Evolutionary conservation across 2,113 vertebrate genomes (phyloP).

Genomic region (Thalassarche chlororhynchos): DNA sequence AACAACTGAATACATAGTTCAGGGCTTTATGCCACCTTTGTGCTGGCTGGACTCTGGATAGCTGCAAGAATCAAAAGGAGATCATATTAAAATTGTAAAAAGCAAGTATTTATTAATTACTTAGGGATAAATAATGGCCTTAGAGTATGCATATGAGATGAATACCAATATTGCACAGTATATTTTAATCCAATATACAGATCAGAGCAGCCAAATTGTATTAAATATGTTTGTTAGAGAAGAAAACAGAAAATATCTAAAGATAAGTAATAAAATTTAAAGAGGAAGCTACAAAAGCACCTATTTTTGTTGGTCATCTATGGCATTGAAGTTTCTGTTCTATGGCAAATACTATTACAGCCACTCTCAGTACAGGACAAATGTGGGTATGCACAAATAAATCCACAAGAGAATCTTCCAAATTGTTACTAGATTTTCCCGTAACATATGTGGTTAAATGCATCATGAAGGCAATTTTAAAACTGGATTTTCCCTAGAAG

Average conservation of each 20-base stretch:
- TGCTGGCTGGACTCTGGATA: neutral
- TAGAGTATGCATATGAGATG: neutral
- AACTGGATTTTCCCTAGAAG: neutral
- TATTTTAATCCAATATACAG: neutral
- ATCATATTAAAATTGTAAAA: neutral
- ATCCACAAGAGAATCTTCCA: neutral
- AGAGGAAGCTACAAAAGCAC: accelerated
- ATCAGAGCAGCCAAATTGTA: neutral
- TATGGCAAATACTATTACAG: neutral
- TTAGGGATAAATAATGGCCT: neutral
- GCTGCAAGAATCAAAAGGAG: neutral
- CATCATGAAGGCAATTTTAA: neutral
- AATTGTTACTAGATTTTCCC: neutral
- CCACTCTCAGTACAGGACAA: neutral
- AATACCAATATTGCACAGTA: neutral
- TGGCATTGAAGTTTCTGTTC: neutral
- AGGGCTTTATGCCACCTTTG: neutral
- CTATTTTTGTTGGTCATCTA: neutral
- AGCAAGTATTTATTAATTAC: neutral
- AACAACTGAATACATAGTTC: neutral
- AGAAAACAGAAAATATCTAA: neutral
- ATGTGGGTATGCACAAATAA: neutral
- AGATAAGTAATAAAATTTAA: neutral
- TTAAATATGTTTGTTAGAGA: neutral
- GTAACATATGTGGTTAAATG: neutral